Percentiles rank a stretch among this genome's conserved stretches.
Conservation (phyloP, 2,888 invertebrate species). For the Toxonevra muliebris region DNA sequence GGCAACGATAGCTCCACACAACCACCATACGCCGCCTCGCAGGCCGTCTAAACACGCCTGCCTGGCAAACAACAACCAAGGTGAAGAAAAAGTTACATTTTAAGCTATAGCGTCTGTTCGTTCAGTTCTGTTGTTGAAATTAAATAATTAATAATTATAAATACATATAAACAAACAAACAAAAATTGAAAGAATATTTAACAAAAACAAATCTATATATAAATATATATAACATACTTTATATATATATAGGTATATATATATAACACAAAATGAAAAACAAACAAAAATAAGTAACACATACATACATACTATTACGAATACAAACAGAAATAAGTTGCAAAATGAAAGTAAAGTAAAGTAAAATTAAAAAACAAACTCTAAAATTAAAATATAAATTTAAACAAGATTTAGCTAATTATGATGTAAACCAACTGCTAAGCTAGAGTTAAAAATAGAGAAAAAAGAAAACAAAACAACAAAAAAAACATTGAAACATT, state of each 20-base stretch:
- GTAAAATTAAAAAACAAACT: slow-evolving; percentile 33
- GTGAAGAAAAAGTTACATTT: slow-evolving; percentile 46
- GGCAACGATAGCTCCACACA: slow-evolving; percentile 65
- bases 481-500: slow-evolving; percentile 36
- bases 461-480: slow-evolving; percentile 47
- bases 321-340: slow-evolving; percentile 32
- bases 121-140: slow-evolving; percentile 62
- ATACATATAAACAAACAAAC: slow-evolving; percentile 28
- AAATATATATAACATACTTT: not conserved
- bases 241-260: slow-evolving; percentile 40
- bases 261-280: slow-evolving; percentile 31
- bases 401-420: slow-evolving; percentile 38
- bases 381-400: slow-evolving; percentile 22
- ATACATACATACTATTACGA: slow-evolving; percentile 14
- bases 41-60: slow-evolving; percentile 60
- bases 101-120: slow-evolving; percentile 63
- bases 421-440: slow-evolving; percentile 46
- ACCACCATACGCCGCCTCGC: slow-evolving; percentile 64
- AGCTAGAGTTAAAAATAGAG: slow-evolving; percentile 16
- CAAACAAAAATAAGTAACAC: slow-evolving; percentile 5
- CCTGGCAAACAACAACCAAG: slow-evolving; percentile 20
- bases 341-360: slow-evolving; percentile 39
- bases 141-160: slow-evolving; percentile 43
- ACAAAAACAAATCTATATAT: too few relatives aligned
- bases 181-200: too few relatives aligned